Percentiles rank a stretch among this genome's conserved stretches.
Evolutionary conservation across 2,113 vertebrate species (phyloP).

Genomic region (Prionailurus bengalensis): DNA sequence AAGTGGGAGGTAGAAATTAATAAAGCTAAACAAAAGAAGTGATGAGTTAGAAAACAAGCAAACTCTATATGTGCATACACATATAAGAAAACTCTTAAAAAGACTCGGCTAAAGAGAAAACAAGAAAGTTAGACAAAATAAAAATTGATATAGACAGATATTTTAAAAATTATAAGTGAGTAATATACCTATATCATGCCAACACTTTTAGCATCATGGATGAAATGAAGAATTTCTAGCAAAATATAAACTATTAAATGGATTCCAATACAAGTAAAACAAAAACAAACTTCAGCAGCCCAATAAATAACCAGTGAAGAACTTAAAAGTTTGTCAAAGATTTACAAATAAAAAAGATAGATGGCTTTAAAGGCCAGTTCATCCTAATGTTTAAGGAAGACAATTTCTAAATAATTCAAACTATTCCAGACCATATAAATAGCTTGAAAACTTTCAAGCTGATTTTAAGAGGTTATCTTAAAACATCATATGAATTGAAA

Average conservation of each 20-base stretch:
- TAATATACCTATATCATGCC: neutral
- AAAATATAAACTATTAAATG: neutral
- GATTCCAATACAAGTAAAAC: neutral
- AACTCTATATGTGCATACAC: neutral
- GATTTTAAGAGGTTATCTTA: neutral
- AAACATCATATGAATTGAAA: neutral
- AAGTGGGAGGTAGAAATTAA: slow-evolving; percentile 9
- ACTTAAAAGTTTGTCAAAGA: neutral
- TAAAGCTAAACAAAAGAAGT: neutral
- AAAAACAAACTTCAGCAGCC: neutral
- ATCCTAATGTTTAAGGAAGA: neutral
- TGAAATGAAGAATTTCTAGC: neutral
- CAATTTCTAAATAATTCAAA: neutral
- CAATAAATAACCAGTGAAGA: neutral
- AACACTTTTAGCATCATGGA: neutral
- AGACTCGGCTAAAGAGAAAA: neutral
- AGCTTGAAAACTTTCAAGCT: neutral
- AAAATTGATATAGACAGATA: neutral
- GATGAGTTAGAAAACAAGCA: neutral
- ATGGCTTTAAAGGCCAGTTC: neutral
- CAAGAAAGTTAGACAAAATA: neutral
- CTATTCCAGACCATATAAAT: neutral
- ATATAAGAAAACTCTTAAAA: neutral
- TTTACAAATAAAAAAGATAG: neutral
- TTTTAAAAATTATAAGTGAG: slow-evolving; percentile 2